Percentiles rank a stretch among this genome's conserved stretches.
Conservation (phyloP, 2,888 invertebrate species). For the Chaetoderma sp. region DNA sequence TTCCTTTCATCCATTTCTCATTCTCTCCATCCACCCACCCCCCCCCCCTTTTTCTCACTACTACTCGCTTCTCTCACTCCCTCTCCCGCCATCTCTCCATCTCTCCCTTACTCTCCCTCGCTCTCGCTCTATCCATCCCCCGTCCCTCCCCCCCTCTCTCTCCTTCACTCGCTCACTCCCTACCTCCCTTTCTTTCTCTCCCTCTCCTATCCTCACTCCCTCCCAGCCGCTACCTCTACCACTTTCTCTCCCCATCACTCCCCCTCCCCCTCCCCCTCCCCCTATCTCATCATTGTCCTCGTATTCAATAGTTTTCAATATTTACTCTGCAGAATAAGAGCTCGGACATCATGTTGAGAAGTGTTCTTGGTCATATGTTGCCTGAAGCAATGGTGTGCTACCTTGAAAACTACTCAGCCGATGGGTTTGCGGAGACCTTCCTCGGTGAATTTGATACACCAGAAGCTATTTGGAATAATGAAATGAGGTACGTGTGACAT, state of each 20-base stretch:
- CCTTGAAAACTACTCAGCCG: constrained; percentile 96
- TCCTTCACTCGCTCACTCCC: background rate
- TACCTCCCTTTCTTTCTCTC: background rate
- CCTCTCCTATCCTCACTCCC: background rate
- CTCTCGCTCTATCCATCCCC: too few relatives aligned
- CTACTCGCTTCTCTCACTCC: background rate
- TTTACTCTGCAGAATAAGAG: constrained; percentile 45
- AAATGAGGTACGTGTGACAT: constrained; percentile 82
- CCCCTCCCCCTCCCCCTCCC: background rate
- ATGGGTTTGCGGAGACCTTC: constrained; percentile 93
- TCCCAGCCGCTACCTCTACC: background rate
- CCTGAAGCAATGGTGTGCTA: constrained; percentile 99
- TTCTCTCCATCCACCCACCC: background rate
- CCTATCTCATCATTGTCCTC: background rate
- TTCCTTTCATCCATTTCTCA: background rate
- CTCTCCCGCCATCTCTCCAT: background rate
- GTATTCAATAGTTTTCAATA: too few relatives aligned
- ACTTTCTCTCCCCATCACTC: background rate
- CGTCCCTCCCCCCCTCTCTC: too few relatives aligned
- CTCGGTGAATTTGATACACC: constrained; percentile 98
- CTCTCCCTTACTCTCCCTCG: background rate
- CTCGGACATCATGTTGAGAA: constrained; percentile 84
- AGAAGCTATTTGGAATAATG: constrained; percentile 98
- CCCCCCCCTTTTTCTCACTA: background rate
- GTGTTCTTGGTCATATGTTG: constrained; percentile 90